Evolutionary conservation across 2,113 vertebrate genomes (phyloP), one percentile per base, ranked within the genome.

Genomic region (Trematocara stigmaticum): DNA sequence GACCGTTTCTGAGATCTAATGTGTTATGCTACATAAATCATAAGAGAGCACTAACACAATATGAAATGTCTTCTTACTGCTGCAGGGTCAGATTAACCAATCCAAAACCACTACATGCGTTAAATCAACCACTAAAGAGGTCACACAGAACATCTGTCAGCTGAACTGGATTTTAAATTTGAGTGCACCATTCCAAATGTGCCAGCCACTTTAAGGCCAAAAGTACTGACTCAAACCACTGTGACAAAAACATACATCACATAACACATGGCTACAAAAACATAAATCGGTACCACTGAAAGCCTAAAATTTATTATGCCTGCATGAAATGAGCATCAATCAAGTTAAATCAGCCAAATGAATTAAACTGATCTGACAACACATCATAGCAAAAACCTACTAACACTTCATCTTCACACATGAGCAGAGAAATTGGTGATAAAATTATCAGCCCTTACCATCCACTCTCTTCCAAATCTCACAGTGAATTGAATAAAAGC

Each of bases 71-170:
- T 87, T 87, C 53, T 69, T 57, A 83, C 23, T 76, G 87, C 92
- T 66, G 35, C 66, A 82, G 88, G 91, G 91, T 89, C 66, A 90
- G 81, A 64, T 86, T 80, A 93, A 86, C 90, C 83, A 88, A 90
- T 89, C 86, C 81, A 86, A 94, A 94, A 94, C 83, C 81, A 89
- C 82, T 40, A 49, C 84, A 94, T 90, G 88, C 79, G 92, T 93
- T 92, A 94, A 95, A 92, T 92, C 84, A 91, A 93, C 87, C 92
- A 80, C 80, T 94, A 93, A 95, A 90, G 91, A 94, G 91, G 92
- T 94, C 92, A 94, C 88, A 83, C 83, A 86, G 84, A 93, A 89
- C 93, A 95, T 95, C 92, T 94, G 91, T 93, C 89, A 81, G 76
- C 79, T 90, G 86, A 92, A 90, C 78, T 86, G 69, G 40, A 87